Evolutionary conservation across 2,113 vertebrate genomes (phyloP), one percentile per base, ranked within the genome.

Genomic region (Labeo catla): DNA sequence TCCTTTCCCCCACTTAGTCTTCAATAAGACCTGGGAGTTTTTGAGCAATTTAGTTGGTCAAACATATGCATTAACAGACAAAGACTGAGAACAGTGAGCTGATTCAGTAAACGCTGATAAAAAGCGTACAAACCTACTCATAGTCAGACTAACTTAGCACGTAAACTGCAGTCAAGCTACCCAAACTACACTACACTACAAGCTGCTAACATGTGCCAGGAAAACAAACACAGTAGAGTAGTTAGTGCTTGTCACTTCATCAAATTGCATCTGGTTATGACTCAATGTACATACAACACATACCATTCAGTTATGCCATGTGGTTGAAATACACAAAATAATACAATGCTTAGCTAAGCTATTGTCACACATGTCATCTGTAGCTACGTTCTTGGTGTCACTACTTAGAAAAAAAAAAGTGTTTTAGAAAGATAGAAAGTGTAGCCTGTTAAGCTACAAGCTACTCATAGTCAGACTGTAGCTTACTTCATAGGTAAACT

Each of bases 1-100:
- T 73, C 39, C 61, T 73, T 73, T 50, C 73, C 50, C 68, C 43
- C 59, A 39, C 78, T 81, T 50, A 49, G 36, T 45, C 45, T 52
- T 87, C 39, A 76, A 57, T 57, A 57, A 39, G 3, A 54, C 23
- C 4, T 16, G 49, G 13, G 11, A 9, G 49, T 10, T 70, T 59
- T 72, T 45, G 68, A 45, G 68, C 8, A 11, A 72, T 72, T 28
- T 72, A 45, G 68, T 45, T 72, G 16, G 19, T 8, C 45, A 54
- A 34, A 8, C 49, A 34, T 49, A 9, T 77, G n/a, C 23, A 19
- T 8, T 23, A 52, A 52, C 74, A 34, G 12, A 34, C 23, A 4
- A 34, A 1, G 8, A 28, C 49, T 50, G 34, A 76, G 74, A 76
- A 84, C n/a, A 84, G 43, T 16, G 43, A 84, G 50, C 39, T 10